These are phyloP conservation scores for Clostera curtula DNA, from an alignment of 2,888 invertebrate species.

Conservation along the genomic window DNA sequence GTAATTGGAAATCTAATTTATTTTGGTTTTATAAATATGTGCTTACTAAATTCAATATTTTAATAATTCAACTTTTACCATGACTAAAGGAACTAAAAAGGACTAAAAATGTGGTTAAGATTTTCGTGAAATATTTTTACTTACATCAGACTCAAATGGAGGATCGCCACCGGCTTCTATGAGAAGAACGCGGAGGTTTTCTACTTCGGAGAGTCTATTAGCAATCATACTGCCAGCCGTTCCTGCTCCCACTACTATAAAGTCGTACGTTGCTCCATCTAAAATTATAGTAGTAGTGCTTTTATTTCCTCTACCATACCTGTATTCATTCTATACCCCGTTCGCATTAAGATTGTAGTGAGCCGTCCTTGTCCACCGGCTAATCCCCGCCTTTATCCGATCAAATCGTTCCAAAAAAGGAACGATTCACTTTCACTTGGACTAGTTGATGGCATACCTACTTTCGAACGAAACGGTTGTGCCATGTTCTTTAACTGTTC, in stretches of 20 bases:
- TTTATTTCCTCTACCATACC: too few species aligned
- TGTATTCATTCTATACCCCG: too few species aligned
- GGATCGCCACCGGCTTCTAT: conserved; percentile 70
- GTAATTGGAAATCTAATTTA: background rate
- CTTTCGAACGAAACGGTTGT: too few species aligned
- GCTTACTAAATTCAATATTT: background rate
- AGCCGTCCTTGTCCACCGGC: too few species aligned
- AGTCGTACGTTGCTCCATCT: conserved; percentile 59
- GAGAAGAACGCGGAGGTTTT: conserved; percentile 41
- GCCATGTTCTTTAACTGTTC: too few species aligned
- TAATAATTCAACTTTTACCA: background rate
- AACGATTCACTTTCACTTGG: too few species aligned
- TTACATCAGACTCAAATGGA: conserved; percentile 16
- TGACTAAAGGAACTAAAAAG: too few species aligned
- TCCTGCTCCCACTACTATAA: conserved; percentile 73
- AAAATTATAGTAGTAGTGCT: too few species aligned
- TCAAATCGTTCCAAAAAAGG: too few species aligned
- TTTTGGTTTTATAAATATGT: background rate
- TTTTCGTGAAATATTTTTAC: conserved; percentile 1
- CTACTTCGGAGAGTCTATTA: conserved; percentile 68
- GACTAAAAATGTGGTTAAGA: background rate
- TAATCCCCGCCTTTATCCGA: too few species aligned
- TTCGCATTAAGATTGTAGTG: too few species aligned
- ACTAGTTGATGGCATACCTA: too few species aligned
- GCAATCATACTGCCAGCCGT: conserved; percentile 76